Percentiles rank a stretch among this genome's conserved stretches.
These are phyloP conservation scores for Littorina saxatilis DNA, from an alignment of 1,140 invertebrate genomes.

Conservation along the genomic window DNA sequence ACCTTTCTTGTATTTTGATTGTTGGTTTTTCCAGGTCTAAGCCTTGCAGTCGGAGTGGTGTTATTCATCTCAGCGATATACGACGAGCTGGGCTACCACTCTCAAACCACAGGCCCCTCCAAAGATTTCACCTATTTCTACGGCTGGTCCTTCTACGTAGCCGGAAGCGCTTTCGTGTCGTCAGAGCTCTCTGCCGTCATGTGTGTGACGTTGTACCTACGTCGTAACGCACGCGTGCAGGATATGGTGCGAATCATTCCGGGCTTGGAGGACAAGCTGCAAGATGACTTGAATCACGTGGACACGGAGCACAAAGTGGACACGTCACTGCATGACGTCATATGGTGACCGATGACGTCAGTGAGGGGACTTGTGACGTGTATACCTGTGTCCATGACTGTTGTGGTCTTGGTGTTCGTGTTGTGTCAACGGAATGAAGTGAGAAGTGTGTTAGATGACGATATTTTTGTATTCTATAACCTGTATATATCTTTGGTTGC, in stretches of 20 bases:
- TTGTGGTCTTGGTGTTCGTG: no score
- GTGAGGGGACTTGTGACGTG: no score
- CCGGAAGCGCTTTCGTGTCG: constrained; percentile 60
- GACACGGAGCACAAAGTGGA: not conserved
- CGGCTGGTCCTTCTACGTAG: constrained; percentile 70
- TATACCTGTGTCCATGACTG: no score
- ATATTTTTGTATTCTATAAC: no score
- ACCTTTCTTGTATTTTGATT: constrained; percentile 11
- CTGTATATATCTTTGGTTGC: no score
- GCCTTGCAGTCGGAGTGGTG: constrained; percentile 64
- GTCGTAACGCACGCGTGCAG: constrained; percentile 51
- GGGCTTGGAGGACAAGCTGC: constrained; percentile 55
- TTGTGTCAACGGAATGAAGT: no score
- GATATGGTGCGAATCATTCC: constrained; percentile 61
- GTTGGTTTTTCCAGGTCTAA: constrained; percentile 54
- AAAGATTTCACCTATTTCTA: constrained; percentile 60
- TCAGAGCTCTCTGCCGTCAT: constrained; percentile 63
- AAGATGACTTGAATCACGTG: not conserved
- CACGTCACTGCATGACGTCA: not conserved
- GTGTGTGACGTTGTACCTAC: constrained; percentile 63
- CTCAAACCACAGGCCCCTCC: constrained; percentile 32
- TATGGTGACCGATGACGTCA: no score
- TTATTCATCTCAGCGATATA: constrained; percentile 70
- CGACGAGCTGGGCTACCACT: constrained; percentile 66
- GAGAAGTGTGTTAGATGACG: no score